These are phyloP conservation scores for Cettia cetti DNA, from an alignment of 2,113 vertebrate species.

Conservation along the genomic window DNA sequence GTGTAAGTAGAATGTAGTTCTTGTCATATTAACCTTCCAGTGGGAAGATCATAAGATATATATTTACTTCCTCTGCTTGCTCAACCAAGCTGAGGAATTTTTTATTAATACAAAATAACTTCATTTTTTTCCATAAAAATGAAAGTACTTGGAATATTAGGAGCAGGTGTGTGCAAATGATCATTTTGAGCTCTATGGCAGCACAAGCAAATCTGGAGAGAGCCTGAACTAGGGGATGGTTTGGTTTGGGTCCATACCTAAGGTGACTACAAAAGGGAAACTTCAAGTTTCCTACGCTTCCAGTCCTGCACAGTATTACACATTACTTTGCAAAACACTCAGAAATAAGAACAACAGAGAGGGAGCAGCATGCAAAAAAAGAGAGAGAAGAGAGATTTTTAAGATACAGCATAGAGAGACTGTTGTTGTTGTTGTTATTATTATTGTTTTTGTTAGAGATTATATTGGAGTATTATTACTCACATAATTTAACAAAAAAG, in stretches of 20 bases:
- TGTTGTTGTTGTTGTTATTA: background rate
- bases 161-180: rapidly evolving
- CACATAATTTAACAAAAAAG: background rate
- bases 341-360: background rate
- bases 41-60: background rate
- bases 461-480: background rate
- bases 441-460: background rate
- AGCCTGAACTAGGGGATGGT: background rate
- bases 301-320: background rate
- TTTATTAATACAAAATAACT: background rate
- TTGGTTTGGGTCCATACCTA: background rate
- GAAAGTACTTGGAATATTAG: background rate
- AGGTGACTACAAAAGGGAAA: background rate
- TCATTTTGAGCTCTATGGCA: background rate
- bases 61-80: background rate
- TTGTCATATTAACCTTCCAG: background rate
- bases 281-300: background rate
- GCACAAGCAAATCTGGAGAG: background rate
- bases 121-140: background rate
- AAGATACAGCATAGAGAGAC: background rate
- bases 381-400: background rate
- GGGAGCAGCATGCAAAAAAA: background rate
- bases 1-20: background rate
- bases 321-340: background rate
- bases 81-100: background rate